phyloP scores from a whole-genome alignment of 2,888 invertebrate species.

The Ophion ventricosus region DNA sequence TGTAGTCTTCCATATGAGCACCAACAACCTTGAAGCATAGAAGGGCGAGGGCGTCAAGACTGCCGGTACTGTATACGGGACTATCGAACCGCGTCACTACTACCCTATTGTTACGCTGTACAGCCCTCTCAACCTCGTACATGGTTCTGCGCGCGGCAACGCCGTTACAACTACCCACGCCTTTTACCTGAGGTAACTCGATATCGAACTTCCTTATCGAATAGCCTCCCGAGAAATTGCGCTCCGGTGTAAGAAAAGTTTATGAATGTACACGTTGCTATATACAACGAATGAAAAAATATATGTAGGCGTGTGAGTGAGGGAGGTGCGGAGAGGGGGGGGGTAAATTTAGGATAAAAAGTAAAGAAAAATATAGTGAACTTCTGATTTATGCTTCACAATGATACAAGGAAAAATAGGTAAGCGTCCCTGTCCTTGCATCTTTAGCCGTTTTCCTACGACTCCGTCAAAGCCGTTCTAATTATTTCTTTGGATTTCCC shows the following conservation, averaged over 20 bases:
- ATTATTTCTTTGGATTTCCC: too few relatives aligned
- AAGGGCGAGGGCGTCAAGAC: slow-evolving; percentile 9
- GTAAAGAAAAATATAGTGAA: too few relatives aligned
- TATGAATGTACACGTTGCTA: slow-evolving; percentile 1
- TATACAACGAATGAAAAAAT: too few relatives aligned
- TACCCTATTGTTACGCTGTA: slow-evolving; percentile 53
- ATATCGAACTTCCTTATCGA: slow-evolving; percentile 58
- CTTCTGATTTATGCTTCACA: too few relatives aligned
- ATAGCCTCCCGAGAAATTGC: slow-evolving; percentile 39
- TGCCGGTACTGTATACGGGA: background rate
- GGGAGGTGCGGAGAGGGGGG: too few relatives aligned
- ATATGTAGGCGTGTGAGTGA: too few relatives aligned
- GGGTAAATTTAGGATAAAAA: too few relatives aligned
- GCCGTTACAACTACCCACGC: slow-evolving; percentile 24
- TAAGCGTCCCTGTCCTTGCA: too few relatives aligned
- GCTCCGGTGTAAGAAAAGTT: slow-evolving; percentile 25
- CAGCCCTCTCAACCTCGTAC: background rate
- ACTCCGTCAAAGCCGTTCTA: too few relatives aligned
- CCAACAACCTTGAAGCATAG: background rate
- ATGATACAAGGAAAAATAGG: too few relatives aligned
- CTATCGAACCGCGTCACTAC: slow-evolving; percentile 14
- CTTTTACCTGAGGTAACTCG: slow-evolving; percentile 42
- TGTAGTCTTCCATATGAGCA: background rate
- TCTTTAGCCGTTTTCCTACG: too few relatives aligned
- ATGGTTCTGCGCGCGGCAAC: background rate